phyloP scores from a whole-genome alignment of 2,797 vertebrate species.

The Oreochromis mossambicus region DNA sequence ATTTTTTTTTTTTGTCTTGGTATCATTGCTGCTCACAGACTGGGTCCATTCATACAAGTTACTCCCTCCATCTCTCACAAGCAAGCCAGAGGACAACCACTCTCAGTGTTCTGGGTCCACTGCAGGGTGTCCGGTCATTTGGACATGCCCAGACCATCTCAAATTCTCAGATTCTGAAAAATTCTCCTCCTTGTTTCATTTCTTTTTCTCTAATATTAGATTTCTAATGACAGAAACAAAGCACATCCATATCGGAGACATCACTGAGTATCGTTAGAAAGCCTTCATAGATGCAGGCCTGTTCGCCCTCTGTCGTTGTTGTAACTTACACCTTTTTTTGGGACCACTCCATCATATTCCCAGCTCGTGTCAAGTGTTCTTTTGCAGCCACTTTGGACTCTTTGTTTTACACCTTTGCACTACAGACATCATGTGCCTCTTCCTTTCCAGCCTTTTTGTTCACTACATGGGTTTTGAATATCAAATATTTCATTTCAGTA shows the following conservation, averaged over 20 bases:
- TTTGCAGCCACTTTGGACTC: background rate
- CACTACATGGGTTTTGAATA: background rate
- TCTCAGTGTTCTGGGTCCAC: background rate
- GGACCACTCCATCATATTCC: background rate
- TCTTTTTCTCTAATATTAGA: background rate
- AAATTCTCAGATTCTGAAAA: background rate
- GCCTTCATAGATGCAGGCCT: rapidly evolving
- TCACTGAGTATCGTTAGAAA: no score
- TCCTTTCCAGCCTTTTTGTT: background rate
- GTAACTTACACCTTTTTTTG: background rate
- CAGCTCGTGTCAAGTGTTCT: rapidly evolving
- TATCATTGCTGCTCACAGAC: background rate
- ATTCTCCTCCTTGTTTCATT: background rate
- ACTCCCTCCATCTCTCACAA: background rate
- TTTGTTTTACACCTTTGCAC: background rate
- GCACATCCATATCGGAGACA: background rate
- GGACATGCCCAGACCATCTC: background rate
- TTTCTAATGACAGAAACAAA: background rate
- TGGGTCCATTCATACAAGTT: background rate
- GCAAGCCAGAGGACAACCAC: background rate
- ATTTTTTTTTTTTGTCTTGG: background rate
- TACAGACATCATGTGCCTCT: background rate
- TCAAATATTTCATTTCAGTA: background rate
- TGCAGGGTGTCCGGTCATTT: background rate
- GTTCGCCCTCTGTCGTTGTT: rapidly evolving